Evolutionary conservation across 2,888 invertebrate genomes (phyloP), one percentile per base, ranked within the genome.

Genomic region (Amphipoea oculea): DNA sequence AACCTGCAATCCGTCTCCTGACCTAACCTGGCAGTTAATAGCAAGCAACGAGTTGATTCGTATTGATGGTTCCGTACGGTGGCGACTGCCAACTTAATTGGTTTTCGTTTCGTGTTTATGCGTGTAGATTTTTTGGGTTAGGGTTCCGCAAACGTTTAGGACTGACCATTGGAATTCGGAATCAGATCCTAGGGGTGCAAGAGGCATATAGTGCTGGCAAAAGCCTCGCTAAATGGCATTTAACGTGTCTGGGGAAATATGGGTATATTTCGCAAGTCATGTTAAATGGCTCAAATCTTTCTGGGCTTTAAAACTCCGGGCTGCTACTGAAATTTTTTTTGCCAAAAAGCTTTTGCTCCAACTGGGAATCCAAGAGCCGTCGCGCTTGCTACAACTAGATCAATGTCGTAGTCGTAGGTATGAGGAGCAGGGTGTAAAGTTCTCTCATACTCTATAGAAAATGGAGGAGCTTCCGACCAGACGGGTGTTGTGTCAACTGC

Each of bases 31-130:
- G 67, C 88, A 90, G 94, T 91, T 93, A 91, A 92, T 89, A 93
- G 90, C 91, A 89, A 93, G 90, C 91, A 91, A 91, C 91, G 89
- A 88, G 90, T 92, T 92, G 93, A 93, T 93, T 92, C 91, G 90
- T 92, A 93, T 91, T 93, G 94, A 94, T 93, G 92, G 88, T 80
- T 86, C 82, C 76, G 84, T 79, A 85, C 92, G 87, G 93, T 94
- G 93, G 93, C 92, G 91, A 92, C 91, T 90, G 91, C 90, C 83
- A 89, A 92, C 84, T 91, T 95, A 95, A 95, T 95, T 95, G 94
- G 91, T 92, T 92, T 92, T 90, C 88, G 90, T 88, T 88, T 90
- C 91, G 86, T 91, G 88, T 92, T 92, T 92, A 90, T 90, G 81
- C 80, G 86, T 86, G 84, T 85, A 84, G 75, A 83, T 67, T 78